Base-by-base conservation (phyloP, 1,140 invertebrate genomes). In the Odontomachus brunneus region DNA sequence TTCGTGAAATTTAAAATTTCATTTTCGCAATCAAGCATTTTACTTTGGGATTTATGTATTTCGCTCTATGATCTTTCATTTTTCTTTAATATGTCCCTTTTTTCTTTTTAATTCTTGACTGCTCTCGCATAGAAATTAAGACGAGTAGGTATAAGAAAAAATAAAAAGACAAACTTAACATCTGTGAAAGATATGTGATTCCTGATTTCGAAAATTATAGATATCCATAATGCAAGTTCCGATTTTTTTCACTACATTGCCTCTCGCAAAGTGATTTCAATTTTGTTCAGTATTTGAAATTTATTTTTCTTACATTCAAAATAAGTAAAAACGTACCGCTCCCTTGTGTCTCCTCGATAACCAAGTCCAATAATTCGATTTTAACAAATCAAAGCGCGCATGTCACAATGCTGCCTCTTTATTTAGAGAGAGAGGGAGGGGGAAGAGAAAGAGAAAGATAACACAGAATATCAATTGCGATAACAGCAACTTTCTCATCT, bases 301-400 rank as follows among this genome's bases (percentile, higher is more conserved):
- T n/a, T 49, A 74, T 24, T 12, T 44, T 49, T 26, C 9, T 66
- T 53, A 14, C 24, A 14, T 17, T 5, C 15, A 26, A 66, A n/a
- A 22, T 26, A 49, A 74, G 24, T 15, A 19, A 67, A 78, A 26
- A 44, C 51, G 22, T 22, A 78, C 62, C 74, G 62, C 74, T 78
- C 62, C 48, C 62, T 78, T 67, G 48, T 66, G 60, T 44, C 38
- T 63, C 33, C 48, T 76, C 19, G 14, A 17, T 53, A 66, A 65
- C 44, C 55, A 60, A 74, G n/a, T n/a, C n/a, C n/a, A n/a, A n/a
- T 66, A 76, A 65, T 55, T 55, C 60, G 26, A 76, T 67, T 17
- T 55, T 29, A 62, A 59, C 22, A 66, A 76, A 63, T 5, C 38
- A 38, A 76, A 19, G 2, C 26, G 7, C 26, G 14, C 51, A n/a